Base-by-base conservation (phyloP, 2,113 vertebrate genomes). In the Hemiscyllium ocellatum region DNA sequence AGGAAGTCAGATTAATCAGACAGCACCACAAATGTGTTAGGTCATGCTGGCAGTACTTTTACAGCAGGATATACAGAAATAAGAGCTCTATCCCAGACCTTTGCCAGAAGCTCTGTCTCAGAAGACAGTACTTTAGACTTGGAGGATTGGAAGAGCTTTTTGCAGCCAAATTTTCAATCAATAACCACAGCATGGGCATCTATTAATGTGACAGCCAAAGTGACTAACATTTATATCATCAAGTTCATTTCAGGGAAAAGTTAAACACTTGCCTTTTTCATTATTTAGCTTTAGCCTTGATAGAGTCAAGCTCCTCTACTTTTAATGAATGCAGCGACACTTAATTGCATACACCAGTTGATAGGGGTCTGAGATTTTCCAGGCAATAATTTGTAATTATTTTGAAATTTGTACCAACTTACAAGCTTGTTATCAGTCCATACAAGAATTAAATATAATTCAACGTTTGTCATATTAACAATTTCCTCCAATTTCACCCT, bases 1-100 rank as follows among this genome's bases (percentile, higher is more conserved):
- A 20, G 33, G n/a, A 93, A 93, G 89, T n/a, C 13, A 93, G 61
- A 66, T 93, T 93, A 68, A 93, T 93, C 89, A 93, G 89, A 6
- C 56, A 93, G 19, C 61, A 37, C 61, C 17, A 93, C 17, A n/a
- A 66, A 93, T 17, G 15, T 66, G n/a, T n/a, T 66, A n/a, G 89
- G 61, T 93, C 89, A 37, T 68, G 13, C 61, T 66, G 33, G 89
- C 89, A 65, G 65, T 66, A 66, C 17, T 37, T 2, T 10, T 66
- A 65, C 61, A 66, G n/a, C 89, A 93, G 61, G 61, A 66, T 93
- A 66, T 68, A 42, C 66, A 93, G 61, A 66, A 17, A n/a, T n/a
- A 93, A 65, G 61, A 20, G 33, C 89, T 37, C 89, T 22, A 93
- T 93, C n/a, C 61, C 37, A 93, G 89, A 93, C 89, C 33, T 66